Evolutionary conservation across 1,140 invertebrate species (phyloP), one percentile per base, ranked within the genome.

Genomic region (Cryptotermes secundus): DNA sequence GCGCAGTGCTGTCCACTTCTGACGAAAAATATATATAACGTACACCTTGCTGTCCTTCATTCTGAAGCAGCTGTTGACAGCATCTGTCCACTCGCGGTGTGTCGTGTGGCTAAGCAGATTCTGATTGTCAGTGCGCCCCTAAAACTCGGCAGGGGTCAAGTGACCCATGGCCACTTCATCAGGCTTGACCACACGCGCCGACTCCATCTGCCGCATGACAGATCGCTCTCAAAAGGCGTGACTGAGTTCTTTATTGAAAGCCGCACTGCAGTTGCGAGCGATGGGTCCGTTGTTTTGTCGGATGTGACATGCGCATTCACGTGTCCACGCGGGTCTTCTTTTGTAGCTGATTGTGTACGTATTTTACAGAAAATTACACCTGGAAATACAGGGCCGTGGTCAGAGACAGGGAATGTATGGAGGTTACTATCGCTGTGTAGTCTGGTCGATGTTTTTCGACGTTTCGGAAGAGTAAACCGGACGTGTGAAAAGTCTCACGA

Each of bases 311-410:
- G 59, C 3, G 59, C 59, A n/a, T 72, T 72, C 59, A n/a, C 9
- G 59, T 72, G 59, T 72, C 26, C 59, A n/a, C 31, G 59, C n/a
- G 19, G 3, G 45, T 22, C 3, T 49, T 19, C 45, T 31, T 72
- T 31, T 31, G 59, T 49, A 72, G 14, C 26, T 10, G 59, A 31
- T 31, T 72, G 59, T 72, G 59, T 31, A 49, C 22, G 6, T 10
- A 72, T 72, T 72, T 72, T 72, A 72, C 59, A 72, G 59, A 72
- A 31, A 72, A 72, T 72, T 72, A 72, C 59, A 72, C 59, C 59
- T 72, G 59, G 59, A 26, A 72, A 10, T 49, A 3, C 19, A 49
- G 45, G 45, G 45, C 45, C 3, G 1, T 49, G 45, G 16, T 49
- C 19, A 49, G 22, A 49, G 45, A 22, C 45, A 49, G 45, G 14